Conservation (phyloP, 2,888 invertebrate genomes). For the Melikaiella ostensackeni region DNA sequence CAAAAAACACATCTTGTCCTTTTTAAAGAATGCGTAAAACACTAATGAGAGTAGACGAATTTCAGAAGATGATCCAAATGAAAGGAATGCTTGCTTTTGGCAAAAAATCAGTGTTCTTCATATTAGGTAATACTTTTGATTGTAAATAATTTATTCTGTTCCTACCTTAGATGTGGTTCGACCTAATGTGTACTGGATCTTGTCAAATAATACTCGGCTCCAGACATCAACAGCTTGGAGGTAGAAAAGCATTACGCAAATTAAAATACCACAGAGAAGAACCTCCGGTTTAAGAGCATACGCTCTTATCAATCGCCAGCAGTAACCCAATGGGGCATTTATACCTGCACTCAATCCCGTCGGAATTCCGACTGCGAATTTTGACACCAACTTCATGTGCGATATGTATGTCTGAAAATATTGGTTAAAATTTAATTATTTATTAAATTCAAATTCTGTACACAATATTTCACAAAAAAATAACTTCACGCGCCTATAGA, state of each 20-base stretch:
- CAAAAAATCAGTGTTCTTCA: no score
- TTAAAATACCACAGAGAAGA: slow-evolving; percentile 84
- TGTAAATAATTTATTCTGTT: no score
- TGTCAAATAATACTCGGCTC: slow-evolving; percentile 87
- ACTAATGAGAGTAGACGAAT: no score
- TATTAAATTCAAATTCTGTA: not conserved
- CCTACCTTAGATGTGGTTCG: slow-evolving; percentile 80
- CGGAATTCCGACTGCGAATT: slow-evolving; percentile 86
- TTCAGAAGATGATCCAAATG: no score
- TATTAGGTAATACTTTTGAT: no score
- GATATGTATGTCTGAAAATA: slow-evolving; percentile 84
- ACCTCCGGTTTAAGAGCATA: slow-evolving; percentile 91
- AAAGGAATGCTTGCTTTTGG: no score
- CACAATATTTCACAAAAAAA: no score
- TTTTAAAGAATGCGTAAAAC: no score
- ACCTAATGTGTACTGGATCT: slow-evolving; percentile 83
- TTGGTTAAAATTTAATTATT: not conserved
- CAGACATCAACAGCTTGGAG: slow-evolving; percentile 90
- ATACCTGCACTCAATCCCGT: slow-evolving; percentile 74
- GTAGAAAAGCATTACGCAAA: slow-evolving; percentile 87
- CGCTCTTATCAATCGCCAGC: slow-evolving; percentile 88
- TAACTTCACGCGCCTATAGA: no score
- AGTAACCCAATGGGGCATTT: slow-evolving; percentile 86
- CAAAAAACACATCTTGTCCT: no score
- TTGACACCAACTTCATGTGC: slow-evolving; percentile 91